These are phyloP conservation scores for Dysdera silvatica DNA, from an alignment of 1,140 invertebrate genomes.

Conservation along the genomic window DNA sequence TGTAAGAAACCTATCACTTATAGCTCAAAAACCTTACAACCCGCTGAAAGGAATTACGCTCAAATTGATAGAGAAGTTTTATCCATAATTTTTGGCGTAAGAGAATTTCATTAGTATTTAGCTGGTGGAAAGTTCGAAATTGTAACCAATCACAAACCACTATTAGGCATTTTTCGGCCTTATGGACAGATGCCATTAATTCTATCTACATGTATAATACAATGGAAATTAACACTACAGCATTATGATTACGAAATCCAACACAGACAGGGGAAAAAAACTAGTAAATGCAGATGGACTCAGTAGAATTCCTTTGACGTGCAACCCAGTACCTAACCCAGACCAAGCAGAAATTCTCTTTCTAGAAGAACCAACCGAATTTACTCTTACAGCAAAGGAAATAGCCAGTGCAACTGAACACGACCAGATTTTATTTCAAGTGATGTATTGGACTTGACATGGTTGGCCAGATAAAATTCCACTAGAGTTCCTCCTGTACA, in stretches of 20 bases:
- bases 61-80: constrained; percentile 50
- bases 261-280: constrained; percentile 33
- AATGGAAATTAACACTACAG: constrained; percentile 40
- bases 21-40: too few relatives aligned
- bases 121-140: constrained; percentile 45
- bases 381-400: constrained; percentile 8
- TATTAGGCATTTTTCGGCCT: constrained; percentile 41
- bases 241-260: constrained; percentile 40
- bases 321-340: too few relatives aligned
- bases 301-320: constrained; percentile 33
- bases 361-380: not conserved
- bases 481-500: too few relatives aligned
- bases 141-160: constrained; percentile 47
- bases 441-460: constrained; percentile 20
- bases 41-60: constrained; percentile 47
- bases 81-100: constrained; percentile 45
- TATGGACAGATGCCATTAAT: constrained; percentile 37
- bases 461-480: constrained; percentile 28
- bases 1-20: too few relatives aligned
- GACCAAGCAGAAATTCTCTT: not conserved
- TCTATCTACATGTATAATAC: constrained; percentile 38
- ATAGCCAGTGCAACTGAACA: not conserved
- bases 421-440: constrained; percentile 21
- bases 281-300: constrained; percentile 36
- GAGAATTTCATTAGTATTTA: constrained; percentile 43